phyloP scores from a whole-genome alignment of 1,140 invertebrate species.

The Drosophila pallidifrons region DNA sequence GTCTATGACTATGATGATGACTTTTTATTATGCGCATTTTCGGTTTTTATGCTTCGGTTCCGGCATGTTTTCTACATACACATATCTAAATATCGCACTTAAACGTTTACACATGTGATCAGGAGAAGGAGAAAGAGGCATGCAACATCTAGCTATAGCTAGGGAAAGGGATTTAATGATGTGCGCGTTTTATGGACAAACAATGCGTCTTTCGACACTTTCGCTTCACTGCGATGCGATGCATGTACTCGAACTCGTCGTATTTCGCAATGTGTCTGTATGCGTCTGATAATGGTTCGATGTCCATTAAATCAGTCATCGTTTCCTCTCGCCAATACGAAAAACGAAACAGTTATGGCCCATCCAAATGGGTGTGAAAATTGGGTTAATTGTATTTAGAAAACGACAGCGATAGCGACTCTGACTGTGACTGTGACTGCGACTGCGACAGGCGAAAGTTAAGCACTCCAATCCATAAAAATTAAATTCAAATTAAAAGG shows the following conservation, averaged over 20 bases:
- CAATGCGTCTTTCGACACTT: slow-evolving; percentile 69
- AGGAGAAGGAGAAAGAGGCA: slow-evolving; percentile 9
- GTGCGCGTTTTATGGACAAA: slow-evolving; percentile 74
- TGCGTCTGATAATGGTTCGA: slow-evolving; percentile 69
- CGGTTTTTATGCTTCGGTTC: slow-evolving; percentile 79
- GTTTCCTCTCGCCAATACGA: slow-evolving; percentile 47
- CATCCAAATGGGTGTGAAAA: slow-evolving; percentile 13
- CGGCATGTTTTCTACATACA: slow-evolving; percentile 77
- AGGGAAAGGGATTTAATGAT: slow-evolving; percentile 63
- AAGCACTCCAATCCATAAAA: neutral
- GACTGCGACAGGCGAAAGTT: slow-evolving; percentile 7
- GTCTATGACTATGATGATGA: slow-evolving; percentile 69
- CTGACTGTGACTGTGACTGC: too few relatives aligned
- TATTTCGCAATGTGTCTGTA: slow-evolving; percentile 69
- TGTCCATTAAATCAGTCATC: slow-evolving; percentile 78
- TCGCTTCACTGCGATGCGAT: neutral
- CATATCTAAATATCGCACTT: slow-evolving; percentile 81
- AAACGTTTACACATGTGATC: slow-evolving; percentile 74
- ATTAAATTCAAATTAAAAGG: slow-evolving; percentile 5
- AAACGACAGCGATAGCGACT: neutral
- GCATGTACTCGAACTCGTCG: neutral
- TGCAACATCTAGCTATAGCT: neutral
- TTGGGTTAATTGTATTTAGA: slow-evolving; percentile 32
- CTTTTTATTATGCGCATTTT: slow-evolving; percentile 80
- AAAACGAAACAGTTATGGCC: slow-evolving; percentile 1